These are phyloP conservation scores for Acronicta leporina DNA, from an alignment of 2,888 invertebrate genomes.

Conservation along the genomic window DNA sequence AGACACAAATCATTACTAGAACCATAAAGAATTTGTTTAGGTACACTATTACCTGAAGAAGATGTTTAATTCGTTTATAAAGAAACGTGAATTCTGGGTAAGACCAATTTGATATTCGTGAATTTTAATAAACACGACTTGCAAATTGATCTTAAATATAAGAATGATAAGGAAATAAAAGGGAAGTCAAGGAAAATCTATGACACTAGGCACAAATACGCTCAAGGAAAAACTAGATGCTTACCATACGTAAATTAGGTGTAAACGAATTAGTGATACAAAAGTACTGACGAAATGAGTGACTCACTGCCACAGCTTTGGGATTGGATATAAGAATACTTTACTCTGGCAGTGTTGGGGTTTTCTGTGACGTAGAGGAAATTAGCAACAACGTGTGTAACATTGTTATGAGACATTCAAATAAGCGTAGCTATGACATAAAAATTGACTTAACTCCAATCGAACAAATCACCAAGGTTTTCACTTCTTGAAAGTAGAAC, in stretches of 20 bases:
- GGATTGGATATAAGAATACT: conserved; percentile 26
- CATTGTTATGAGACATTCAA: neutral
- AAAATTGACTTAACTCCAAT: neutral
- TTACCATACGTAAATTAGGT: conserved; percentile 3
- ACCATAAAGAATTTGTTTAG: neutral
- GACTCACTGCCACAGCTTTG: conserved; percentile 37
- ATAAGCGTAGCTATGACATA: neutral
- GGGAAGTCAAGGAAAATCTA: neutral
- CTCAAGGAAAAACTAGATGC: conserved; percentile 8
- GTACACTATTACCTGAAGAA: no score
- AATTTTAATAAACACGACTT: no score
- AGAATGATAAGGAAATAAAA: neutral
- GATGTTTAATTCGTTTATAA: no score
- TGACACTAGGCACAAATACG: no score
- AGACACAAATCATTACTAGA: conserved; percentile 11
- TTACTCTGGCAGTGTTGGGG: conserved; percentile 27
- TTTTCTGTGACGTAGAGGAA: conserved; percentile 42
- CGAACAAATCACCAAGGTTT: no score
- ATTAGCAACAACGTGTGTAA: conserved; percentile 10
- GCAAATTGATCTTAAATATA: no score
- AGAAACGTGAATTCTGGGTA: no score
- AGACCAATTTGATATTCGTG: no score
- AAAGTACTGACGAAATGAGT: conserved; percentile 26
- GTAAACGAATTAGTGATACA: conserved; percentile 9
- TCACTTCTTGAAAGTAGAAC: neutral